Base-by-base conservation (phyloP, 2,888 invertebrate genomes). In the Mythimna vitellina region DNA sequence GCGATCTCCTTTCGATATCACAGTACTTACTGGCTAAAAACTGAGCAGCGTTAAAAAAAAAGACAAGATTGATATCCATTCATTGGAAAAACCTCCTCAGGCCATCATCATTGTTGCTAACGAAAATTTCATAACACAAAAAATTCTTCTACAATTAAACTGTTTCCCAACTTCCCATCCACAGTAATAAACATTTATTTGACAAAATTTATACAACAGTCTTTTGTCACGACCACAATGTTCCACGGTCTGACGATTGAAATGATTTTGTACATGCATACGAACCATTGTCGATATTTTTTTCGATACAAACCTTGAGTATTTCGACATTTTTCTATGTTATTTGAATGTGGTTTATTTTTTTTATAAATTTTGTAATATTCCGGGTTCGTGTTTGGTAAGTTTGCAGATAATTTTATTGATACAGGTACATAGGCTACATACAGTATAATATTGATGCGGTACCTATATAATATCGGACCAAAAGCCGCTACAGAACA, bases 191-290 rank as follows among this genome's bases (percentile, higher is more conserved):
- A 84, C 82, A 86, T 86, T 84, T 84, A 86, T 85, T 85, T 85
- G 86, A 76, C 85, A 82, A 84, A 71, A 80, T 78, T 54, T 79
- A 76, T 86, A 80, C 78, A 67, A 72, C 53, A 56, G 65, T 65
- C 87, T 82, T 86, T 86, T 87, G 84, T 86, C 77, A 70, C 46
- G 63, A 63, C 65, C 53, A 78, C 85, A 84, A 86, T 87, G 73
- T 64, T 78, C 74, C 78, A 81, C 73, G 87, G 70, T 85, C 72
- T 65, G 80, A 32, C 80, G 83, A 66, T 63, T 73, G 73, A 78
- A 77, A 86, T 87, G 81, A 86, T 86, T 84, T 54, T 64, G 35
- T 78, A 70, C 70, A 66, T 75, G 73, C 78, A 72, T 58, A 80
- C 71, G 51, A 56, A 80, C 83, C 67, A 82, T 85, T 81, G 83